Conservation (phyloP, 2,113 vertebrate genomes). For the Alouatta palliata region DNA sequence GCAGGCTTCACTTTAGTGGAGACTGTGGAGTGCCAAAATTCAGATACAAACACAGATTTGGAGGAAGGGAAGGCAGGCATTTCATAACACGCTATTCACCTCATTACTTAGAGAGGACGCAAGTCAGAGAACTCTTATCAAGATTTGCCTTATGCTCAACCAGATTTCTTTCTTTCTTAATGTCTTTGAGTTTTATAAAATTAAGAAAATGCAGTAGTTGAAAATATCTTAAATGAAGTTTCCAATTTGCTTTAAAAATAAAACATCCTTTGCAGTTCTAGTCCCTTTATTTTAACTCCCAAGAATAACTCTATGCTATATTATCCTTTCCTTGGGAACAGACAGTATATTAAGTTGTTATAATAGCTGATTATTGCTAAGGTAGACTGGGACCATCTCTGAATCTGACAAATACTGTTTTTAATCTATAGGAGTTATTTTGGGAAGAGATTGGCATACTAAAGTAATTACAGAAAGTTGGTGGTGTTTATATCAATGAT, state of each 20-base stretch:
- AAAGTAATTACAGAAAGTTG: not conserved
- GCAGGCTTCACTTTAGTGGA: not conserved
- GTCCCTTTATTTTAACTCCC: not conserved
- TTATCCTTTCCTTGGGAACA: not conserved
- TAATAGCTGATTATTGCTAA: not conserved
- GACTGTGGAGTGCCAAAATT: not conserved
- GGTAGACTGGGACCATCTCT: not conserved
- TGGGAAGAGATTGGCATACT: not conserved
- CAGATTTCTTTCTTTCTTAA: not conserved
- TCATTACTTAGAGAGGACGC: not conserved
- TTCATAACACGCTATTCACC: not conserved
- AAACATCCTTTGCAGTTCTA: not conserved
- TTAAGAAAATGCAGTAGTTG: not conserved
- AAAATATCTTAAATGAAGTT: not conserved
- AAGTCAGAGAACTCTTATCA: not conserved
- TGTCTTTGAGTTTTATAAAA: constrained; percentile 16
- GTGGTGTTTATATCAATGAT: not conserved
- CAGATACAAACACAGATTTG: not conserved
- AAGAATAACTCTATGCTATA: not conserved
- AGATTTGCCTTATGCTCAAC: not conserved
- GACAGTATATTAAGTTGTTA: not conserved
- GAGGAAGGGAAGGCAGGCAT: not conserved
- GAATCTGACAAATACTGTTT: not conserved
- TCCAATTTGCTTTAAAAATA: not conserved
- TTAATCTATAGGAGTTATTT: constrained; percentile 29